Evolutionary conservation across 2,797 vertebrate species (phyloP), one percentile per base, ranked within the genome.

Genomic region (Meda fulgida): DNA sequence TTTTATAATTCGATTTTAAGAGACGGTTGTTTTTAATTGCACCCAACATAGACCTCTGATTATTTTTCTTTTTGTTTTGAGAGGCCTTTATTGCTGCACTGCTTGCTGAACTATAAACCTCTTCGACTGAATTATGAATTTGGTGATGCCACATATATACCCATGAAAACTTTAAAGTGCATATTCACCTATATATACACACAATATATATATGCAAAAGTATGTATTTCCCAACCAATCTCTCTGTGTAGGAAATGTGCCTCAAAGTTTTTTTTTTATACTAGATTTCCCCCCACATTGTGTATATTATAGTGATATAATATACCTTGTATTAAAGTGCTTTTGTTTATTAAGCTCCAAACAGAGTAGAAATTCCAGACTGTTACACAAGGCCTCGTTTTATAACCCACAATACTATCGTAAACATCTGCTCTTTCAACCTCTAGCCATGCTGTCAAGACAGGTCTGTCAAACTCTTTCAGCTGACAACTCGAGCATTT

Each of bases 41-140:
- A 90, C 93, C 89, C 85, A 90, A 94, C 92, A 93, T 93, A 92
- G 93, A 94, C 79, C 91, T 95, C 92, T 92, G 88, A 91, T 95
- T 94, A 91, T 89, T 93, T 93, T 94, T 89, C 83, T 93, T 93
- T 78, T 81, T 92, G 84, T 73, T 92, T 93, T 65, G 40, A 81
- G 69, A 81, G 77, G 77, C 80, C 65, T 85, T 89, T 72, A 71
- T 77, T 85, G 46, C 48, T 78, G 75, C 69, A 79, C 18, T 58
- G 31, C 80, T 82, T 75, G 70, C 81, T 46, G 38, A 79, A 63
- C 80, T 72, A 66, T 75, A 21, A 77, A 83, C 51, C 31, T 80
- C 19, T 71, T 70, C 63, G 10, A 76, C 79, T 48, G 40, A 70
- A 36, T 72, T n/a, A 81, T 70, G 23, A 58, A 67, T 72, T 67